These are phyloP conservation scores for Cisticola juncidis DNA, from an alignment of 2,113 vertebrate species.

Conservation along the genomic window DNA sequence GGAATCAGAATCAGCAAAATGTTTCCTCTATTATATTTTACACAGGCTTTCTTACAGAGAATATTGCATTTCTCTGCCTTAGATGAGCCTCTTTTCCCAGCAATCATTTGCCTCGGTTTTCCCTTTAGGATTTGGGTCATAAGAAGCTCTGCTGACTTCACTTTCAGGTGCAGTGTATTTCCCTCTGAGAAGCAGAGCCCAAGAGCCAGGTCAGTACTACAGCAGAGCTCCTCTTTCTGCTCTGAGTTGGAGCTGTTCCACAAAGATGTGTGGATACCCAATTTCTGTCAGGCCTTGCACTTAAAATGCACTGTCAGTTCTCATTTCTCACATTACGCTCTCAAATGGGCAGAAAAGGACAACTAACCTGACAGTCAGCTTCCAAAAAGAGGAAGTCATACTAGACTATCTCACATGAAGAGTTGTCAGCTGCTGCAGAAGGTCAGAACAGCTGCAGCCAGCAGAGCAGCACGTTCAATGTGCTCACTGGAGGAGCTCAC, in stretches of 20 bases:
- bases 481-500: neutral
- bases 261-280: slow-evolving; percentile 21
- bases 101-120: slow-evolving; percentile 25
- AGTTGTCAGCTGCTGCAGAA: neutral
- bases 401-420: neutral
- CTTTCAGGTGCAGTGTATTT: slow-evolving; percentile 9
- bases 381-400: slow-evolving; percentile 61
- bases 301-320: slow-evolving; percentile 71
- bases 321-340: slow-evolving; percentile 72
- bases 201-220: neutral
- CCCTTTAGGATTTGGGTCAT: slow-evolving; percentile 48
- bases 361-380: slow-evolving; percentile 66
- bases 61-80: slow-evolving; percentile 33
- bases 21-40: neutral
- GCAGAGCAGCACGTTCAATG: neutral
- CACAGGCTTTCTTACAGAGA: neutral
- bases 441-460: neutral
- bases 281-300: slow-evolving; percentile 57
- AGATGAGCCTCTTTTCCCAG: slow-evolving; percentile 24
- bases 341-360: slow-evolving; percentile 56
- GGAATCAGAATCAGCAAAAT: slow-evolving; percentile 14
- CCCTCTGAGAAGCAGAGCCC: neutral
- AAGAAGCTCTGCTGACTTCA: slow-evolving; percentile 42
- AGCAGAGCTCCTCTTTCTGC: neutral
- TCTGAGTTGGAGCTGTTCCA: slow-evolving; percentile 45